Conservation (phyloP, 2,113 vertebrate genomes). For the Corythornis vintsioides region DNA sequence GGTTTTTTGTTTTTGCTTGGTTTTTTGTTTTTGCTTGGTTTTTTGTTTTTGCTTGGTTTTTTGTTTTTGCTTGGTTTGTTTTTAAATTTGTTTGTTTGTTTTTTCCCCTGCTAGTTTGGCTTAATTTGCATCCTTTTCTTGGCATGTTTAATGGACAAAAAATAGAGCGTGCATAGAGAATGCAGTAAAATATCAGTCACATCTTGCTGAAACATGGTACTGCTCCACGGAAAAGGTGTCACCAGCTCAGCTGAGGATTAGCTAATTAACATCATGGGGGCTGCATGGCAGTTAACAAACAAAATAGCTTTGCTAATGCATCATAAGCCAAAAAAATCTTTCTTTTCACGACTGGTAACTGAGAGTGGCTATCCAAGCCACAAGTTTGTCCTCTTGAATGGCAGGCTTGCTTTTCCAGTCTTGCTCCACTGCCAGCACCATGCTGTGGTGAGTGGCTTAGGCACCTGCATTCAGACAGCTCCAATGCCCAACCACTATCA, state of each 20-base stretch:
- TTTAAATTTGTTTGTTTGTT: background rate
- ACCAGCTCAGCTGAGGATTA: background rate
- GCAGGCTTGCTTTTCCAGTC: background rate
- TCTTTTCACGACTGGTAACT: background rate
- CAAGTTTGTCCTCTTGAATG: background rate
- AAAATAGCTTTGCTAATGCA: background rate
- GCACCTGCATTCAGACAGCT: background rate
- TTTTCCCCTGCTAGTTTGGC: background rate
- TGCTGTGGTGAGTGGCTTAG: background rate
- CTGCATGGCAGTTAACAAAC: background rate
- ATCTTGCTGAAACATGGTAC: background rate
- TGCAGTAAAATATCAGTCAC: background rate
- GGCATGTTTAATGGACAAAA: background rate
- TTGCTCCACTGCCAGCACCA: background rate
- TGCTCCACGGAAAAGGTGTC: background rate
- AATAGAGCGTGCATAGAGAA: background rate
- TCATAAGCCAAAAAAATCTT: background rate
- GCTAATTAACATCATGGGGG: background rate
- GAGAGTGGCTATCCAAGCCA: background rate
- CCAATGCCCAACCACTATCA: background rate
- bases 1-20: too few relatives aligned
- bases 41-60: too few relatives aligned
- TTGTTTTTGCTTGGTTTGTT: too few relatives aligned
- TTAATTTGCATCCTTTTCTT: background rate
- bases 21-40: too few relatives aligned